These are phyloP conservation scores for Acromyrmex heyeri DNA, from an alignment of 1,140 invertebrate species.

Conservation along the genomic window DNA sequence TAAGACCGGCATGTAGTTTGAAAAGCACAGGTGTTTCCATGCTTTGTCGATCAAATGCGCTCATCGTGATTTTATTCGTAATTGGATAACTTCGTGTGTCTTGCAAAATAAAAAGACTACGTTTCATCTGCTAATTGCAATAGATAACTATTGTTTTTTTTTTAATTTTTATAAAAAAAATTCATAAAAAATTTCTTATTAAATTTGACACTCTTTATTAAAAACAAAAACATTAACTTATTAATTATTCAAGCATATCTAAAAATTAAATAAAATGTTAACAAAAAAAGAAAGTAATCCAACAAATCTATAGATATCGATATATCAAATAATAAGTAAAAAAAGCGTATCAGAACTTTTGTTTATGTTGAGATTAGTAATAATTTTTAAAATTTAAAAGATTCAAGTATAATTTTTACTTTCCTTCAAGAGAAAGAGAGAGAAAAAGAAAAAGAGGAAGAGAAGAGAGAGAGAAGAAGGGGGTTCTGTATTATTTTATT, in stretches of 20 bases:
- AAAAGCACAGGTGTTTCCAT: constrained; percentile 33
- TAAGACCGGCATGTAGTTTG: constrained; percentile 9
- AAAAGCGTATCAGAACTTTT: background rate
- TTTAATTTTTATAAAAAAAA: background rate
- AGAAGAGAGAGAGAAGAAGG: too few species aligned
- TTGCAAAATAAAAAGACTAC: background rate
- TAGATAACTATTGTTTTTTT: background rate
- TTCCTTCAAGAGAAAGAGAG: background rate
- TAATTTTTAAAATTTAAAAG: background rate
- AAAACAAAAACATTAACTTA: background rate
- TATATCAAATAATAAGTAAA: background rate
- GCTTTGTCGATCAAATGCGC: constrained; percentile 7
- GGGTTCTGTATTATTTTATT: background rate
- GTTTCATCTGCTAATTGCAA: background rate
- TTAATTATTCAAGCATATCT: background rate
- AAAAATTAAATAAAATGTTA: constrained; percentile 15
- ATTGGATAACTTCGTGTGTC: background rate
- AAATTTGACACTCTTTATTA: background rate
- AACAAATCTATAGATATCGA: background rate
- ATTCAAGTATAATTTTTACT: background rate
- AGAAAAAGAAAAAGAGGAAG: too few species aligned
- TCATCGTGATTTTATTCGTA: background rate
- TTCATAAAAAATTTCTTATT: background rate
- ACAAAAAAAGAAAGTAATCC: background rate
- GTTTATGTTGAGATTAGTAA: background rate